Evolutionary conservation across 2,113 vertebrate genomes (phyloP).

Genomic region (Pontoporia blainvillei): DNA sequence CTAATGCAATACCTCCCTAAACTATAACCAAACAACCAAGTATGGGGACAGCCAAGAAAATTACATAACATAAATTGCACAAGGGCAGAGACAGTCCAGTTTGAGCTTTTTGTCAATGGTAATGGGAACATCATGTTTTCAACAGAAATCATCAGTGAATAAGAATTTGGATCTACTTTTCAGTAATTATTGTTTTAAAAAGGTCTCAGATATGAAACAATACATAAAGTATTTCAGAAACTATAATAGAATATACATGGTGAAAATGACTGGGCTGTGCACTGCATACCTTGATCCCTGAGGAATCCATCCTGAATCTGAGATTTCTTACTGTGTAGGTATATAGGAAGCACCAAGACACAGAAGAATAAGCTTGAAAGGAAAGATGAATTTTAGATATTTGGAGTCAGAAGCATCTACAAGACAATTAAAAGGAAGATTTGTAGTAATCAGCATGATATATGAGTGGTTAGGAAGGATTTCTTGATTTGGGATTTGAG

Average conservation of each 20-base stretch:
- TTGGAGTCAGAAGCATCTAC: not conserved
- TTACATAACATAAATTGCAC: constrained; percentile 11
- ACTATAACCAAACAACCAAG: constrained; percentile 1
- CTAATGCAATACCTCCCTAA: constrained; percentile 19
- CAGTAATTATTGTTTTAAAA: not conserved
- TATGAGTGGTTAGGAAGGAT: not conserved
- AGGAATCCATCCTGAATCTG: not conserved
- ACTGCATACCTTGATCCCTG: no score
- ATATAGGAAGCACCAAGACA: not conserved
- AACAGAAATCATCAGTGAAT: not conserved
- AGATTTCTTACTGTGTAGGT: not conserved
- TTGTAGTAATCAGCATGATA: not conserved
- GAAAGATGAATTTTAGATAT: not conserved
- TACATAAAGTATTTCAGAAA: not conserved
- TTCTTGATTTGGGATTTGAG: not conserved
- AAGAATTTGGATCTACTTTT: not conserved
- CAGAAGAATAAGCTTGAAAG: not conserved
- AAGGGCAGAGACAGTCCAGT: constrained; percentile 8
- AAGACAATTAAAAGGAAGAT: not conserved
- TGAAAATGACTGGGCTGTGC: not conserved
- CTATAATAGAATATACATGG: not conserved
- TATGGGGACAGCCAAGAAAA: constrained; percentile 1
- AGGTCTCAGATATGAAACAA: not conserved
- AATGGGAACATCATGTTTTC: not conserved
- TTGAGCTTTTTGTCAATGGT: not conserved